Evolutionary conservation across 2,888 invertebrate genomes (phyloP).

Genomic region (Phytoseiulus persimilis): DNA sequence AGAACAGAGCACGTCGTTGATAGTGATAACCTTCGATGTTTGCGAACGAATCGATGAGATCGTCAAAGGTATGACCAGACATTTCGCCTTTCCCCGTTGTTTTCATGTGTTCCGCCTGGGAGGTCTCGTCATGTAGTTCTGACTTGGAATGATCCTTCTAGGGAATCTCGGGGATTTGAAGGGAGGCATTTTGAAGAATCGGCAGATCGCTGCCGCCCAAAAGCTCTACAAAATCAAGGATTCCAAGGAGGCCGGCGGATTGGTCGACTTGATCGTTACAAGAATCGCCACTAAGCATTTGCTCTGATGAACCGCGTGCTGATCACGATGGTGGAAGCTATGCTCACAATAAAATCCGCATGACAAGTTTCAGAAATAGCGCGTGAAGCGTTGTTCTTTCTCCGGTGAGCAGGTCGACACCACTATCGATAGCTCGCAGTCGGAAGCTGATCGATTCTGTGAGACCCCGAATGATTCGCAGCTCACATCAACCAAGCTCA

Average conservation of each 20-base stretch:
- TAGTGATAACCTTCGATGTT: neutral
- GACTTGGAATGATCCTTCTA: neutral
- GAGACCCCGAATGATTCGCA: neutral
- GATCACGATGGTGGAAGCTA: neutral
- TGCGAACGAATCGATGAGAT: neutral
- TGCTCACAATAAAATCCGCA: no score
- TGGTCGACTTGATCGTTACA: conserved; percentile 9
- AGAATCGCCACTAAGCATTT: neutral
- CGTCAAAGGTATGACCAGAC: neutral
- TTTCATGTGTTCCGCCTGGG: no score
- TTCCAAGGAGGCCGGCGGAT: neutral
- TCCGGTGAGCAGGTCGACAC: neutral
- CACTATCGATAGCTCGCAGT: neutral
- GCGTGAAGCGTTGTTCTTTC: neutral
- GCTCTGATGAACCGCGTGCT: neutral
- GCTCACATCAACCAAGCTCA: neutral
- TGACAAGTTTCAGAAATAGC: no score
- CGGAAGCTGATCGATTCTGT: no score
- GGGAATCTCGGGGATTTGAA: neutral
- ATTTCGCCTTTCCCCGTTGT: neutral
- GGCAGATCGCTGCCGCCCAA: neutral
- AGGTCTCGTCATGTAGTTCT: no score
- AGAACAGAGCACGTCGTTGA: neutral
- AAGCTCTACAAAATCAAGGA: neutral
- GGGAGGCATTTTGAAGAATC: neutral